Conservation (phyloP, 2,113 vertebrate species). For the Atractosteus spatula region DNA sequence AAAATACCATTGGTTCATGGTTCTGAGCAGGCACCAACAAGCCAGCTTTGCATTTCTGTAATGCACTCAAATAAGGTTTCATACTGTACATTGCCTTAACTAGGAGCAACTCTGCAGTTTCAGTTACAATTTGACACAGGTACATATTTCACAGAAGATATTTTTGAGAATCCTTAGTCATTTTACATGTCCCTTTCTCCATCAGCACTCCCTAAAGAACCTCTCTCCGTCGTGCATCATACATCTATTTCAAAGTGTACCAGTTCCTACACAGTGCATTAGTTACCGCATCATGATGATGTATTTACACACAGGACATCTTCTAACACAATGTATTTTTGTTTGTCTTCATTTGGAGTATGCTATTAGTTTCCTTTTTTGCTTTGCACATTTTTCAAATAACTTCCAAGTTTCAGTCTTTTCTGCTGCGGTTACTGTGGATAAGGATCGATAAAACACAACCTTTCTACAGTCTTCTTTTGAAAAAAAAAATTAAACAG, state of each 20-base stretch:
- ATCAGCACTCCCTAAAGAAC: slow-evolving; percentile 27
- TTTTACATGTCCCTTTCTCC: slow-evolving; percentile 26
- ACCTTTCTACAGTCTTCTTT: no score
- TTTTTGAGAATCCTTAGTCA: slow-evolving; percentile 42
- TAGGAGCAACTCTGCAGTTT: slow-evolving; percentile 50
- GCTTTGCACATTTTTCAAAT: no score
- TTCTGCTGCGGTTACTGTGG: no score
- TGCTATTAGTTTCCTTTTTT: no score
- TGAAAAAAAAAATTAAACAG: not conserved
- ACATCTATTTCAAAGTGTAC: slow-evolving; percentile 26
- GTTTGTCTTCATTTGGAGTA: not conserved
- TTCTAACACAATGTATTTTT: slow-evolving; percentile 27
- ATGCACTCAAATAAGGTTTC: no score
- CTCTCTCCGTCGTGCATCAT: slow-evolving; percentile 13
- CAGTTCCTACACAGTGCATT: slow-evolving; percentile 16
- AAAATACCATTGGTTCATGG: no score
- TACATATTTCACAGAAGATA: slow-evolving; percentile 50
- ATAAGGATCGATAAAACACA: no score
- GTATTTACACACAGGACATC: not conserved
- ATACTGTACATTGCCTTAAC: slow-evolving; percentile 29
- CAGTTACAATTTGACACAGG: slow-evolving; percentile 37
- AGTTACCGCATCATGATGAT: not conserved
- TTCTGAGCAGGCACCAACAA: no score
- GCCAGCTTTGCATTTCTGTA: no score
- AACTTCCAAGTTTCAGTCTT: no score